Percentiles rank a stretch among this genome's conserved stretches.
These are phyloP conservation scores for Haliclona indistincta DNA, from an alignment of 37 sponge, comb jelly and placozoan genomes.

Conservation along the genomic window DNA sequence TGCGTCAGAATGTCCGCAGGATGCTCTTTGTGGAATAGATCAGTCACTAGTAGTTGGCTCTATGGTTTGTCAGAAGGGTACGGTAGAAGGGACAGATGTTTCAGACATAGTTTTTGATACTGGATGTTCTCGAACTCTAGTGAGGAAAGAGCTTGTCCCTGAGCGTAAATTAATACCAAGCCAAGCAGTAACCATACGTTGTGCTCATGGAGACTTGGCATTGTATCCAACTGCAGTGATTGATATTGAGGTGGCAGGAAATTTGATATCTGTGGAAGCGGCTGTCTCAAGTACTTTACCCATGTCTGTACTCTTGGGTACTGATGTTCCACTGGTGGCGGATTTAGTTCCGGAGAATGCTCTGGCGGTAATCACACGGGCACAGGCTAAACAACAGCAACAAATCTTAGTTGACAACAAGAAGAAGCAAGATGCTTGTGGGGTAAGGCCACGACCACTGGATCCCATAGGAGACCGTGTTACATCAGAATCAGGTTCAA, in stretches of 20 bases:
- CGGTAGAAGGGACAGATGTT: slow-evolving; percentile 22
- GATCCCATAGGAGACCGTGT: not conserved
- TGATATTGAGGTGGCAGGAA: slow-evolving; percentile 4
- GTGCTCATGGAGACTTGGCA: slow-evolving; percentile 35
- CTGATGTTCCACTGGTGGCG: slow-evolving; percentile 21
- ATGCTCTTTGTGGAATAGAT: slow-evolving; percentile 5
- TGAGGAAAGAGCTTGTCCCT: slow-evolving; percentile 22
- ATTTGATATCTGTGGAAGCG: slow-evolving; percentile 1
- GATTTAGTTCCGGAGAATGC: not conserved
- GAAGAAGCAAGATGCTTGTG: not conserved
- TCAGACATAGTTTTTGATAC: slow-evolving; percentile 16
- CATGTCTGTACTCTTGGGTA: slow-evolving; percentile 26
- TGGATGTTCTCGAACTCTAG: slow-evolving; percentile 19
- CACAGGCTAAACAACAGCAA: not conserved
- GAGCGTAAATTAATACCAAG: not conserved
- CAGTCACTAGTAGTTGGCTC: not conserved
- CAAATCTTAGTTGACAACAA: not conserved
- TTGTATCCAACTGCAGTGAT: slow-evolving; percentile 25
- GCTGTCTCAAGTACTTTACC: slow-evolving; percentile 24
- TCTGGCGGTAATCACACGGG: not conserved
- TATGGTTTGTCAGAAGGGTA: not conserved
- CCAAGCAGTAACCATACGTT: slow-evolving; percentile 20
- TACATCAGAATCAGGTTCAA: not conserved
- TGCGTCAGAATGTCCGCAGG: slow-evolving; percentile 2
- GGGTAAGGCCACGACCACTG: not conserved